phyloP scores from a whole-genome alignment of 1,140 invertebrate genomes.

The Leucophenga varia region DNA sequence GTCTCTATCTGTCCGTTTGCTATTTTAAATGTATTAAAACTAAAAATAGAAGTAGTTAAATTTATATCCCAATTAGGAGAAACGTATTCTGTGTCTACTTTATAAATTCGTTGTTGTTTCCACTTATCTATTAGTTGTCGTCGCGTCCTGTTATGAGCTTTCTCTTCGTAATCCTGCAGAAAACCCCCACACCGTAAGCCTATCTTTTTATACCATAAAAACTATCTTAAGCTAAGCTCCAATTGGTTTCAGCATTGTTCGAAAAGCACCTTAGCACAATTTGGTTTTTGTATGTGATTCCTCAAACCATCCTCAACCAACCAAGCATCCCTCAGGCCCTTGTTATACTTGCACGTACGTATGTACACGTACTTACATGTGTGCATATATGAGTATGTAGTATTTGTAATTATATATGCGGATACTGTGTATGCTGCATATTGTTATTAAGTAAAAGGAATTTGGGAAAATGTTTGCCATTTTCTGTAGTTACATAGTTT shows the following conservation, averaged over 20 bases:
- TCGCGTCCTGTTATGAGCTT: constrained; percentile 28
- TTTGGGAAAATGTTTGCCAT: constrained; percentile 11
- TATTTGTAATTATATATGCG: constrained; percentile 19
- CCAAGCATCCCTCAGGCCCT: constrained; percentile 31
- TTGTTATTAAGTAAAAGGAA: constrained; percentile 25
- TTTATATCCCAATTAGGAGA: no score
- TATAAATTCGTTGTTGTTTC: constrained; percentile 1
- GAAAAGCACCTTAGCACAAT: constrained; percentile 5
- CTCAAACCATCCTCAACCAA: constrained; percentile 16
- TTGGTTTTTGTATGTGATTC: constrained; percentile 14
- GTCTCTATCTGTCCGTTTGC: background rate
- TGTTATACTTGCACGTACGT: constrained; percentile 23
- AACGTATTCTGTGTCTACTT: constrained; percentile 2
- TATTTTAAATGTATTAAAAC: background rate
- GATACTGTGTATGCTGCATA: no score
- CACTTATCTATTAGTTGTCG: no score
- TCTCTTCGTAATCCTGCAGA: constrained; percentile 31
- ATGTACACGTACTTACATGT: constrained; percentile 6
- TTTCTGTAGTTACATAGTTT: constrained; percentile 35
- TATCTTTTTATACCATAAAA: constrained; percentile 13
- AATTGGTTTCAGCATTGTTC: constrained; percentile 32
- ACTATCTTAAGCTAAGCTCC: constrained; percentile 20
- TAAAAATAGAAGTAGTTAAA: no score
- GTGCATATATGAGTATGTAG: constrained; percentile 14
- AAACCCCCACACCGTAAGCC: constrained; percentile 10